A percentile compares a stretch with the other conserved stretches of the same genome.
Evolutionary conservation across 2,888 invertebrate species (phyloP).

Genomic region (Microctonus brassicae): DNA sequence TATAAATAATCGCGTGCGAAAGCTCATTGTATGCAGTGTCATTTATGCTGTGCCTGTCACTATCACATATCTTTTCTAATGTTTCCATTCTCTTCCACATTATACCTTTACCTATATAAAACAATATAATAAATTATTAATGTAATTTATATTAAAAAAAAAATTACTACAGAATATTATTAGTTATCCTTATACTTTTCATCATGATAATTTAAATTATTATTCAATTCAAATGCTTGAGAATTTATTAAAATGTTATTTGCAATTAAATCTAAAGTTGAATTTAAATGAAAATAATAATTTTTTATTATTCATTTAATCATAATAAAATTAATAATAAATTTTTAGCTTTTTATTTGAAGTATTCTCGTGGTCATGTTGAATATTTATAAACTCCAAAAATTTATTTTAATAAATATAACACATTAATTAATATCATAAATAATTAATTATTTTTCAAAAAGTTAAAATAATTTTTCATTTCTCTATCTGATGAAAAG

Average conservation of each 20-base stretch:
- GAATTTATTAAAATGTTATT: background rate
- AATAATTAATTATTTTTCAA: too few species aligned
- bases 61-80: slow-evolving; percentile 40
- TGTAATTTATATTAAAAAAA: background rate
- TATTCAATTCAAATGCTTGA: background rate
- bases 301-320: too few species aligned
- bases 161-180: background rate
- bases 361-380: too few species aligned
- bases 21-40: slow-evolving; percentile 50
- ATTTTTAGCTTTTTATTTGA: too few species aligned
- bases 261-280: too few species aligned
- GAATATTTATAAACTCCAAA: too few species aligned
- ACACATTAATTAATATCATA: too few species aligned
- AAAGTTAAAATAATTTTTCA: background rate
- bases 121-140: slow-evolving; percentile 5
- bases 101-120: slow-evolving; percentile 5
- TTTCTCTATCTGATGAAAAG: background rate
- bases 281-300: too few species aligned
- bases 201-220: background rate
- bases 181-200: background rate
- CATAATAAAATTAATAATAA: too few species aligned
- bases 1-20: slow-evolving; percentile 33
- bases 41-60: slow-evolving; percentile 50
- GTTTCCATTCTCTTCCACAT: slow-evolving; percentile 26
- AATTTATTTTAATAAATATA: too few species aligned